Percentiles rank a stretch among this genome's conserved stretches.
These are phyloP conservation scores for Microplitis demolitor DNA, from an alignment of 1,140 invertebrate genomes.

Conservation along the genomic window DNA sequence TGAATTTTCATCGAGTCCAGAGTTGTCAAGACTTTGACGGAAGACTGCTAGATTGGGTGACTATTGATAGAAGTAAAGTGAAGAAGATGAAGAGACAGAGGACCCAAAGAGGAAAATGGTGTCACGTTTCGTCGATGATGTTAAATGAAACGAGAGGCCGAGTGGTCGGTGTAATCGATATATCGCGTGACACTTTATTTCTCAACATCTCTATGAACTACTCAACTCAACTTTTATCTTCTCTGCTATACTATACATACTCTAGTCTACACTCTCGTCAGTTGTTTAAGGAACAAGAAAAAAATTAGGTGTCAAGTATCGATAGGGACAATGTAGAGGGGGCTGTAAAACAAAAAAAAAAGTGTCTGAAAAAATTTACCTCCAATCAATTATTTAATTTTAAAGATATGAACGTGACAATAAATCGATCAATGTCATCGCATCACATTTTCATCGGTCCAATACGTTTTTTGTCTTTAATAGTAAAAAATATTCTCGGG, in stretches of 20 bases:
- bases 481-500: no score
- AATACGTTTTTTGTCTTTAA: no score
- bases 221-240: no score
- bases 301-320: constrained; percentile 11
- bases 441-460: no score
- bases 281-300: neutral
- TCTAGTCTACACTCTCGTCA: no score
- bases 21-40: neutral
- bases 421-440: no score
- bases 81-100: neutral
- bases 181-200: neutral
- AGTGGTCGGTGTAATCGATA: constrained; percentile 15
- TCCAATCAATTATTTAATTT: neutral
- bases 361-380: neutral
- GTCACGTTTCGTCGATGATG: constrained; percentile 5
- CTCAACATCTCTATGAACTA: neutral
- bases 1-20: neutral
- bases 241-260: no score
- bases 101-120: neutral
- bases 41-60: neutral
- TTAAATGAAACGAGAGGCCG: constrained; percentile 5
- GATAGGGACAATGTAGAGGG: neutral
- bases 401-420: no score
- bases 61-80: neutral
- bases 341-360: neutral